Conservation (phyloP, 2,797 vertebrate species). For the Erpetoichthys calabaricus region DNA sequence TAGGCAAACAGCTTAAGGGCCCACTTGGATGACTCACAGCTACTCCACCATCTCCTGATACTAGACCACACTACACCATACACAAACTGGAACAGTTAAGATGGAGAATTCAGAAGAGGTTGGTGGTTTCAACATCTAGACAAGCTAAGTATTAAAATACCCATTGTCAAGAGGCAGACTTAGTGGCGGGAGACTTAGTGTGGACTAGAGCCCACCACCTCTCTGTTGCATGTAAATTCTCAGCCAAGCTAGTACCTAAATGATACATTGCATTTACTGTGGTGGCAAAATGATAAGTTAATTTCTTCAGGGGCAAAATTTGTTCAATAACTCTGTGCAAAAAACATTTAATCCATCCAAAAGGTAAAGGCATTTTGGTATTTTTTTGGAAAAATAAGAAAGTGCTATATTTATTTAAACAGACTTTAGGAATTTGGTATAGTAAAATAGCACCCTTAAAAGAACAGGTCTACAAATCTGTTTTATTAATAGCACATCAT, state of each 20-base stretch:
- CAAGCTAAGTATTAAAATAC: slow-evolving; percentile 13
- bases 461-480: too few relatives aligned
- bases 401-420: too few relatives aligned
- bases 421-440: too few relatives aligned
- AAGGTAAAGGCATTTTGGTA: too few relatives aligned
- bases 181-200: not conserved
- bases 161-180: not conserved
- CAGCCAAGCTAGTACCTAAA: slow-evolving; percentile 6
- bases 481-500: too few relatives aligned
- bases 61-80: not conserved
- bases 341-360: too few relatives aligned
- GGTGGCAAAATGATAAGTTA: too few relatives aligned
- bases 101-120: not conserved
- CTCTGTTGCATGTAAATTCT: slow-evolving; percentile 1
- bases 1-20: not conserved
- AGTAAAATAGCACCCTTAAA: too few relatives aligned
- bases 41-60: not conserved
- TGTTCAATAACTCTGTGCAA: too few relatives aligned
- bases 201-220: slow-evolving; percentile 6
- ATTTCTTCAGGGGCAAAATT: too few relatives aligned
- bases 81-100: not conserved
- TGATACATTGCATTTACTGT: not conserved
- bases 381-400: too few relatives aligned
- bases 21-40: slow-evolving; percentile 1
- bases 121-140: not conserved